A percentile compares a stretch with the other conserved stretches of the same genome.
Evolutionary conservation across 1,140 invertebrate species (phyloP).

Genomic region (Archegozetes longisetosus): DNA sequence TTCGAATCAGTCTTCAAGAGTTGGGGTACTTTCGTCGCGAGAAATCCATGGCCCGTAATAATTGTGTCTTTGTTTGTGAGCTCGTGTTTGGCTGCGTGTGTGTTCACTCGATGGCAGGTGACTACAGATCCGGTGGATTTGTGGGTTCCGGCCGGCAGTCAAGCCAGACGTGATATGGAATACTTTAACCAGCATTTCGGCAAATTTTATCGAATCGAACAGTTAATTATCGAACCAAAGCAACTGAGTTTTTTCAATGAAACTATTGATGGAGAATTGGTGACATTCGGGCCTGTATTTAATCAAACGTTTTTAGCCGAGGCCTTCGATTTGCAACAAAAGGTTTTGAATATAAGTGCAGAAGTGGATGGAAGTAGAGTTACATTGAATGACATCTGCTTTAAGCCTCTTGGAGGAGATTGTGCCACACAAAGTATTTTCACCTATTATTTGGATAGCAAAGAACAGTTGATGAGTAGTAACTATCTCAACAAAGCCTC

Average conservation of each 20-base stretch:
- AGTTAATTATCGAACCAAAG: slow-evolving; percentile 50
- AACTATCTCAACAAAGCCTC: slow-evolving; percentile 34
- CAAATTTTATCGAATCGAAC: slow-evolving; percentile 79
- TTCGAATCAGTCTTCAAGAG: slow-evolving; percentile 56
- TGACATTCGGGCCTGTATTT: slow-evolving; percentile 66
- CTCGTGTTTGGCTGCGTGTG: slow-evolving; percentile 43
- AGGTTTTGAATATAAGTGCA: slow-evolving; percentile 27
- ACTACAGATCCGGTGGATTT: slow-evolving; percentile 92
- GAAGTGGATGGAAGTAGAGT: slow-evolving; percentile 23
- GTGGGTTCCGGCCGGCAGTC: slow-evolving; percentile 77
- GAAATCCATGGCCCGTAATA: slow-evolving; percentile 56
- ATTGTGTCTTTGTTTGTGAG: slow-evolving; percentile 44
- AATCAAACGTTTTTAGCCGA: slow-evolving; percentile 55
- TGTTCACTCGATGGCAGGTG: slow-evolving; percentile 40
- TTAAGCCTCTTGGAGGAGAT: slow-evolving; percentile 51
- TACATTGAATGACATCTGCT: slow-evolving; percentile 69
- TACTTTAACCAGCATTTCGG: slow-evolving; percentile 81
- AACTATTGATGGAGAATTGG: slow-evolving; percentile 16
- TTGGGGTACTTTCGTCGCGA: slow-evolving; percentile 67
- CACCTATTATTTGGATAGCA: slow-evolving; percentile 69
- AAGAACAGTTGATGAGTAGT: slow-evolving; percentile 26
- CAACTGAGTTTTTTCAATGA: slow-evolving; percentile 19
- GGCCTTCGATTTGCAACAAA: slow-evolving; percentile 56
- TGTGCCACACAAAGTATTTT: slow-evolving; percentile 79
- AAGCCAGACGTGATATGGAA: slow-evolving; percentile 65